These are phyloP conservation scores for Eupithecia dodoneata DNA, from an alignment of 2,888 invertebrate species.

Conservation along the genomic window DNA sequence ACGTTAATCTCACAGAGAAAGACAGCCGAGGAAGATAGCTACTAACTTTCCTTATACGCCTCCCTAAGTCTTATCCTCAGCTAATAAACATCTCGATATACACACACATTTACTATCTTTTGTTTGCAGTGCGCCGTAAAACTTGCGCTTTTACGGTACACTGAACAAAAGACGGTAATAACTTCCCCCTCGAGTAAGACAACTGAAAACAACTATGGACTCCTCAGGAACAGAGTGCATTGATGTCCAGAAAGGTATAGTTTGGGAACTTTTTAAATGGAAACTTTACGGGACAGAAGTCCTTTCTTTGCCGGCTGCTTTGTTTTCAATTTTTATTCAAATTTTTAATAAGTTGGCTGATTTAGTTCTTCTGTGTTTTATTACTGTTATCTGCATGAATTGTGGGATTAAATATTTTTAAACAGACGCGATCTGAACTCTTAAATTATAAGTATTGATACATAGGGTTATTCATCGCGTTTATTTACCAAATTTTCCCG, in stretches of 20 bases:
- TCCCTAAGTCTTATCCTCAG: constrained; percentile 19
- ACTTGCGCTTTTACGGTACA: constrained; percentile 70
- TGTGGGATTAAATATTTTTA: background rate
- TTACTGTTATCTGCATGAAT: background rate
- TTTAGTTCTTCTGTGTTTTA: background rate
- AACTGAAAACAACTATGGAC: constrained; percentile 69
- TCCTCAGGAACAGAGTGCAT: constrained; percentile 66
- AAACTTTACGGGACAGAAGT: constrained; percentile 58
- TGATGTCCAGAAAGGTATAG: constrained; percentile 71
- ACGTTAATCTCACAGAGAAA: background rate
- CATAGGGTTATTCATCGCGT: no score
- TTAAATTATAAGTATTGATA: no score
- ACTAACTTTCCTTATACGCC: constrained; percentile 6
- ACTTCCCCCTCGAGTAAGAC: constrained; percentile 65
- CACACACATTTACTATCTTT: constrained; percentile 54
- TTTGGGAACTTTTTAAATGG: constrained; percentile 66
- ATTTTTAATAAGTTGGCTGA: constrained; percentile 5
- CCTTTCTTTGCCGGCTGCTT: constrained; percentile 40
- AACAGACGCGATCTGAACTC: no score
- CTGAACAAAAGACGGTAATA: constrained; percentile 76
- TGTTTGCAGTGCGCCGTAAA: constrained; percentile 62
- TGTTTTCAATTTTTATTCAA: constrained; percentile 40
- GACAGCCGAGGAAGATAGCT: background rate
- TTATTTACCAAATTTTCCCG: no score
- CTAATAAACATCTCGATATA: constrained; percentile 48